Conservation (phyloP, 35 echinoderm and acorn worm species). For the Anneissia japonica region DNA sequence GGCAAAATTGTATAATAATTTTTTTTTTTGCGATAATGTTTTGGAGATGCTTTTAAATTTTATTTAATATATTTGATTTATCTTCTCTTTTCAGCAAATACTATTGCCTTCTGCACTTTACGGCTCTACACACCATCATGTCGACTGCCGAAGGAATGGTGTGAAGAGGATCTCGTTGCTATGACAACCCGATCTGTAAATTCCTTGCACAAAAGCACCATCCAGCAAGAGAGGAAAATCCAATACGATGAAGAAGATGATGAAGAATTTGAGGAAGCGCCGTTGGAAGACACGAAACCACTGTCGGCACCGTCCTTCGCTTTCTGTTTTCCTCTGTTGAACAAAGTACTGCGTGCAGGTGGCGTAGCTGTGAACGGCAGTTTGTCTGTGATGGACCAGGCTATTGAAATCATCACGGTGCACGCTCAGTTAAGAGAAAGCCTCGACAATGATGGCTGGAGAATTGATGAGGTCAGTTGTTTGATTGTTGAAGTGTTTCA, state of each 20-base stretch:
- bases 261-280: neutral
- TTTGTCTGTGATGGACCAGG: slow-evolving; percentile 45
- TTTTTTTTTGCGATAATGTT: too few species aligned
- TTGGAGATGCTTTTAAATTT: too few species aligned
- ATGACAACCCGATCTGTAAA: slow-evolving; percentile 46
- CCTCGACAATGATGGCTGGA: slow-evolving; percentile 1
- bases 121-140: slow-evolving; percentile 50
- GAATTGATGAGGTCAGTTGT: slow-evolving; percentile 78
- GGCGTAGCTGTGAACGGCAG: slow-evolving; percentile 55
- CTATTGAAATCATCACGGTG: slow-evolving; percentile 54
- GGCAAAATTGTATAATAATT: too few species aligned
- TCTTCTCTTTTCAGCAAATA: slow-evolving; percentile 26
- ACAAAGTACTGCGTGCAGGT: slow-evolving; percentile 44
- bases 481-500: too few species aligned
- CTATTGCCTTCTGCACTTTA: slow-evolving; percentile 71
- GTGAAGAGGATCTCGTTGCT: slow-evolving; percentile 27
- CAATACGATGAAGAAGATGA: slow-evolving; percentile 16
- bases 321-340: slow-evolving; percentile 66
- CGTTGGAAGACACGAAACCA: neutral
- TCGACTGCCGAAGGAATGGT: slow-evolving; percentile 44
- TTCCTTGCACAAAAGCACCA: slow-evolving; percentile 28
- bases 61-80: neutral
- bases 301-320: slow-evolving; percentile 60
- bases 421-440: slow-evolving; percentile 51
- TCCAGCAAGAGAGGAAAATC: neutral